Base-by-base conservation (phyloP, 2,888 invertebrate species). In the Caenorhabditis sulstoni region DNA sequence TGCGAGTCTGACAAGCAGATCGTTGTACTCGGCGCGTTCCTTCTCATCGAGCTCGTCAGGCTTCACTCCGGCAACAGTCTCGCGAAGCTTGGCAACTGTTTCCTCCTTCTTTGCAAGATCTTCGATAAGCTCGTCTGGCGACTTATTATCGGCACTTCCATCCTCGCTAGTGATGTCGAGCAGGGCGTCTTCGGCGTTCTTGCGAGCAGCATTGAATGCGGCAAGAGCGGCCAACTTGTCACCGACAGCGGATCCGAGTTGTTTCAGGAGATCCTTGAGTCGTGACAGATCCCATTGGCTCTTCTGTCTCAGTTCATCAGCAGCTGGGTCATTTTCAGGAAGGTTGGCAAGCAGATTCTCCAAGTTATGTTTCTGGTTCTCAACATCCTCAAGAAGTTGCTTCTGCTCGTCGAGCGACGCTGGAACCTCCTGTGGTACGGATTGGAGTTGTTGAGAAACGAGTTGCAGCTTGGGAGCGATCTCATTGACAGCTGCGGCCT, bases 191-290 rank as follows among this genome's bases (percentile, higher is more conserved):
- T 82, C 83, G 29, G 79, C 78, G 35, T 81, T 77, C 61, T 80
- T 81, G 45, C 82, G 77, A 58, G 79, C 71, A n/a, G 81, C 78
- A 16, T 75, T 80, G 76, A 82, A 82, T 12, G 81, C 74, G 20
- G 81, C 83, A 45, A 82, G 79, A 57, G 83, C 81, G 39, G 81
- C 81, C 20, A 82, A 59, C 49, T 81, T 82, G 70, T 83, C 81
- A 16, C 81, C 83, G 58, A 83, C 76, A 23, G 76, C 76, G 37
- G 64, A 67, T 45, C 76, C 78, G 18, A 83, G 70, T 49, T 68
- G 49, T 45, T 73, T 75, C 49, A 82, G 61, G 20, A 78, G 59
- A 45, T 81, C 80, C 49, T 83, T 80, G 45, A 83, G 67, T 70
- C 62, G 52, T 61, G 20, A 23, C 50, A 58, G 66, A 73, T 81